Conservation (phyloP, 2,113 vertebrate genomes). For the Zosterops hypoxanthus region DNA sequence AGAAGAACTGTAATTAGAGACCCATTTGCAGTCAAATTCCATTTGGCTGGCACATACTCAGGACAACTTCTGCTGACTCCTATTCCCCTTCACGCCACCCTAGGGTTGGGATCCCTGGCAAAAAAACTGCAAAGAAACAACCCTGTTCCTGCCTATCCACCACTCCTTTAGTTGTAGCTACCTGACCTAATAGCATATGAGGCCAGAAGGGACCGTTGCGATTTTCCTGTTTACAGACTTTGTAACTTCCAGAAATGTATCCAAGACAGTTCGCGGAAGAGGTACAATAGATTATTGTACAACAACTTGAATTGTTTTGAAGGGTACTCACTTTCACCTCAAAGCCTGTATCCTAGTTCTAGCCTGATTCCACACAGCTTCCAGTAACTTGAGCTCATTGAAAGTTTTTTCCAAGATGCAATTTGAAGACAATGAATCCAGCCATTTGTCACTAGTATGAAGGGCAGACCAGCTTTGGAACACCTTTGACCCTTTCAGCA, state of each 20-base stretch:
- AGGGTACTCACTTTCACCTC: background rate
- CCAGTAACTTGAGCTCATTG: background rate
- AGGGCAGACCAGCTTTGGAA: background rate
- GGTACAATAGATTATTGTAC: background rate
- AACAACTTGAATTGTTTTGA: background rate
- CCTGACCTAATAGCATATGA: background rate
- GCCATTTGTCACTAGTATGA: background rate
- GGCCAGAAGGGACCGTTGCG: background rate
- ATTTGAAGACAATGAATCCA: background rate
- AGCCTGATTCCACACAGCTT: background rate
- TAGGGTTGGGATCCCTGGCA: background rate
- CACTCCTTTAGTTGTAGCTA: background rate
- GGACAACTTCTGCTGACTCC: conserved; percentile 28
- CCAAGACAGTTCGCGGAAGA: background rate
- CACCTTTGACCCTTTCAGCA: background rate
- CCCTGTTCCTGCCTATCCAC: background rate
- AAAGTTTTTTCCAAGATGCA: background rate
- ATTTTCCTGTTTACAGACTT: conserved; percentile 17
- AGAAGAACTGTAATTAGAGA: conserved; percentile 80
- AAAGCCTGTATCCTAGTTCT: background rate
- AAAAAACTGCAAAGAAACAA: conserved; percentile 22
- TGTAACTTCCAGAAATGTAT: background rate
- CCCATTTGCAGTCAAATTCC: conserved; percentile 26
- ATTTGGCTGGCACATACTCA: conserved; percentile 10
- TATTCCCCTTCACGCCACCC: background rate